phyloP scores from a whole-genome alignment of 2,797 vertebrate genomes.

The Schizopygopsis malacanthus region DNA sequence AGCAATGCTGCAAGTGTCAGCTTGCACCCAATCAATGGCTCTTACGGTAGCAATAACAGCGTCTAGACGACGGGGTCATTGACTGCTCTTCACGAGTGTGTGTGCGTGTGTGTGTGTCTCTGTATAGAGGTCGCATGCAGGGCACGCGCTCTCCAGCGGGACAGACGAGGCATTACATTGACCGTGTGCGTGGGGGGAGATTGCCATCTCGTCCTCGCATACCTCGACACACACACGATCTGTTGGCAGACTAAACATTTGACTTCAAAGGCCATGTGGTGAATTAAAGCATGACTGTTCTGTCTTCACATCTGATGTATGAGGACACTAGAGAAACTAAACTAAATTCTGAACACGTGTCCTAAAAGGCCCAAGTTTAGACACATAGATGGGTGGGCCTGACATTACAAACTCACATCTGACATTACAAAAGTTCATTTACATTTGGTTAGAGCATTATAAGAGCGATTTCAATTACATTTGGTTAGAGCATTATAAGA shows the following conservation, averaged over 20 bases:
- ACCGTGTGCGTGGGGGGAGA: conserved; percentile 37
- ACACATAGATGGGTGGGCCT: conserved; percentile 34
- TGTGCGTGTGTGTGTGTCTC: conserved; percentile 41
- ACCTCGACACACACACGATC: conserved; percentile 42
- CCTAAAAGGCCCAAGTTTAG: conserved; percentile 52
- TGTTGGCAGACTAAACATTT: conserved; percentile 60
- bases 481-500: not conserved
- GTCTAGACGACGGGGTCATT: conserved; percentile 62
- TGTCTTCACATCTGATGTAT: conserved; percentile 28
- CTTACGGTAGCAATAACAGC: conserved; percentile 53
- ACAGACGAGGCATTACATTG: conserved; percentile 52
- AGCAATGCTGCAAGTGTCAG: conserved; percentile 58
- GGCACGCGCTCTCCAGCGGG: conserved; percentile 52
- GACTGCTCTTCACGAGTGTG: conserved; percentile 53
- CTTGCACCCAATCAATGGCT: conserved; percentile 62
- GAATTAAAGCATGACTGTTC: conserved; percentile 53
- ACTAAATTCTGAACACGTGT: conserved; percentile 31
- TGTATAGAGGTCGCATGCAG: conserved; percentile 57
- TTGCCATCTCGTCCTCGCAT: conserved; percentile 40
- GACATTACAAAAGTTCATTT: conserved; percentile 10
- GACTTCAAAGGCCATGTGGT: conserved; percentile 55
- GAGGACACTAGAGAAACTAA: conserved; percentile 45
- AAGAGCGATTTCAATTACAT: not conserved
- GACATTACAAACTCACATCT: conserved; percentile 8
- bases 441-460: no score